phyloP scores from a whole-genome alignment of 2,797 vertebrate genomes.

The Rhinophrynus dorsalis region DNA sequence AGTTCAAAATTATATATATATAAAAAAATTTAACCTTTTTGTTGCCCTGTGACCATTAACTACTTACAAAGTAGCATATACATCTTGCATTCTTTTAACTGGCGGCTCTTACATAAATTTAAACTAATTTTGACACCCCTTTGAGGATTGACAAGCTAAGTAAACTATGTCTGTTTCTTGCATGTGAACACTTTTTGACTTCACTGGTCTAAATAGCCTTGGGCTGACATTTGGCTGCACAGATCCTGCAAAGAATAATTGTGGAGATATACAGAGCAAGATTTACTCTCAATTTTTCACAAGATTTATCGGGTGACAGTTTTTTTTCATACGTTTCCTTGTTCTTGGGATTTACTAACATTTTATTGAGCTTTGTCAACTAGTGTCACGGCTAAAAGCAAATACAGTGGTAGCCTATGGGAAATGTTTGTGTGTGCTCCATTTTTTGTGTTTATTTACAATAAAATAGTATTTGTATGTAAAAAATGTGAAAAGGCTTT shows the following conservation, averaged over 20 bases:
- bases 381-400: no score
- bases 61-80: not conserved
- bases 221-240: not conserved
- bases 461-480: no score
- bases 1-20: not conserved
- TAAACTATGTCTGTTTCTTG: not conserved
- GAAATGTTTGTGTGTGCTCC: no score
- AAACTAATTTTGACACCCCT: not conserved
- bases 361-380: no score
- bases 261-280: no score
- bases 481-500: no score
- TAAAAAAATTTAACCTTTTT: not conserved
- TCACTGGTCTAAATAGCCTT: not conserved
- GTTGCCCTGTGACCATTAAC: not conserved
- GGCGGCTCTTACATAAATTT: not conserved
- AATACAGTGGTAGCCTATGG: no score
- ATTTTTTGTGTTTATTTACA: no score
- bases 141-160: not conserved
- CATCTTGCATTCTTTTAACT: not conserved
- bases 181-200: not conserved
- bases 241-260: not conserved
- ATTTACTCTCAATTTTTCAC: no score
- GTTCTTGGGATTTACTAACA: no score
- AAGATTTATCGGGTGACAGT: no score
- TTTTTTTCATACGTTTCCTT: no score